Base-by-base conservation (phyloP, 2,888 invertebrate species). In the Eupeodes luniger region DNA sequence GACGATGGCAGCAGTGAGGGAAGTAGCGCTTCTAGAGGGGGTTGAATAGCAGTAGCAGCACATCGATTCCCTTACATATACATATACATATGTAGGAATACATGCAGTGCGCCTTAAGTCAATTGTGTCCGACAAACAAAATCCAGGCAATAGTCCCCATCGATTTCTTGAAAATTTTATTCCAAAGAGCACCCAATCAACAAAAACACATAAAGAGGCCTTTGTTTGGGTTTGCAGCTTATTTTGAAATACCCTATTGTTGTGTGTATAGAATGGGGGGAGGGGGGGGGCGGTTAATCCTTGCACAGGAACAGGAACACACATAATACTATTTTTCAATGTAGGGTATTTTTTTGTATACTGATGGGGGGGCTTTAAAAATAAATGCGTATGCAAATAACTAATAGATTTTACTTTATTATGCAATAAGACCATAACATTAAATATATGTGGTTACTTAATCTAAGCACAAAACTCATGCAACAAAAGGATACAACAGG, bases 61-160 rank as follows among this genome's bases (percentile, higher is more conserved):
- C 72, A 87, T 83, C 72, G 53, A 83, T 80, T 80, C 61, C 36
- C 36, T 36, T 7, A 5, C 36, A 36, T 36, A 36, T 6, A 7
- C 5, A 5, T 6, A 7, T 40, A 5, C 5, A 5, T 9, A 9
- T 7, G 40, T 40, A 40, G 1, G 40, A 40, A 40, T 27, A 66
- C 12, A n/a, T 62, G 14, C 12, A 40, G 19, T 84, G 72, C 57
- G 81, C 88, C 88, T 76, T 74, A 81, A 88, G 84, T 85, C 88
- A 88, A 88, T 88, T 88, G 88, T 88, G 88, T 88, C 85, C 88
- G 66, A 85, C 85, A 85, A 88, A 88, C 81, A 78, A 88, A 85
- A 78, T 78, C 81, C 69, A n/a, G 40, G 40, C 40, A 40, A 40
- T 40, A 85, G 75, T 75, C 67, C 69, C 85, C 72, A 85, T 88